Evolutionary conservation across 2,113 vertebrate species (phyloP).

Genomic region (Centrocercus urophasianus): DNA sequence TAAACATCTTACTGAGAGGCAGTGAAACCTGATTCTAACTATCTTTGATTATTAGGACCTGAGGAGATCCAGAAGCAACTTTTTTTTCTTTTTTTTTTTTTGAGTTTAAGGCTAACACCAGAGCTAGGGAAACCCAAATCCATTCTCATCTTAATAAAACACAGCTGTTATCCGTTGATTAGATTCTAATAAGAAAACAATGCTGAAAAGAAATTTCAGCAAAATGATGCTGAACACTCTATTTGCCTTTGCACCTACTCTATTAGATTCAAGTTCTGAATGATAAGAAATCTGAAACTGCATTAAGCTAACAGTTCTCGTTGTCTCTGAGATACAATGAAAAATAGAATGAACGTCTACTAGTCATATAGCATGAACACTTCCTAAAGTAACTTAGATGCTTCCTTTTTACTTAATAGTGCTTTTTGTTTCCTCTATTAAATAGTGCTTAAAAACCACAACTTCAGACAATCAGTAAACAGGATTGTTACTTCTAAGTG

Average conservation of each 20-base stretch:
- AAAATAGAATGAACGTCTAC: conserved; percentile 47
- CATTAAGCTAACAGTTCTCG: conserved; percentile 3
- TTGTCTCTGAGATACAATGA: conserved; percentile 11
- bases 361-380: conserved; percentile 39
- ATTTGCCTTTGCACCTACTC: conserved; percentile 12
- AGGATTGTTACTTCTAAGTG: conserved; percentile 79
- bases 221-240: not conserved
- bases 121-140: not conserved
- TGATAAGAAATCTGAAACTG: not conserved
- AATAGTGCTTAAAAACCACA: conserved; percentile 76
- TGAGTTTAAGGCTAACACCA: not conserved
- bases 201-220: not conserved
- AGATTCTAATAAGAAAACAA: not conserved
- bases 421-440: conserved; percentile 76
- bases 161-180: not conserved
- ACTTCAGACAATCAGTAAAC: conserved; percentile 79
- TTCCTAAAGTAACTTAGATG: conserved; percentile 63
- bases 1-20: not conserved
- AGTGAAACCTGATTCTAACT: not conserved
- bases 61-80: not conserved
- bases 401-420: conserved; percentile 61
- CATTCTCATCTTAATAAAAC: not conserved
- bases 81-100: not conserved
- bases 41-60: not conserved
- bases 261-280: conserved; percentile 20